Base-by-base conservation (phyloP, 2,888 invertebrate genomes). In the Dendrolimus houi region DNA sequence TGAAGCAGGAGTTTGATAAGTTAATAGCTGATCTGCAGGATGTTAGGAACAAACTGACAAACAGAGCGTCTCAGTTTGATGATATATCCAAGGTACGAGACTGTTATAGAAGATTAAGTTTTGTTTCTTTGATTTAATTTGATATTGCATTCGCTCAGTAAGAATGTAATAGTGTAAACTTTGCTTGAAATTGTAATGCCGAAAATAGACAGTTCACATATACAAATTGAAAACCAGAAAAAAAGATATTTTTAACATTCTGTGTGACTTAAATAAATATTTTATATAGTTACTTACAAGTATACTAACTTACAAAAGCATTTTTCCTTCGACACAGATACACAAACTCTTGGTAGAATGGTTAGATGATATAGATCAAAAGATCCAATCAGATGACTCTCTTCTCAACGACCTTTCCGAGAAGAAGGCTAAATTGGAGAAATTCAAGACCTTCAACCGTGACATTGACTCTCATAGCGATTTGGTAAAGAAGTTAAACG, bases 1-100 rank as follows among this genome's bases (percentile, higher is more conserved):
- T 98, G 40, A 97, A 97, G 74, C 93, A 94, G 69, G 98, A 98
- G 78, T 97, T 98, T 79, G 98, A 98, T 64, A 96, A 96, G 74
- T 84, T 98, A 6, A 92, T 97, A 55, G 91, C 92, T 41, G 97
- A 97, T 72, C 93, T 97, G 14, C 96, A 96, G 75, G 95, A 96
- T 58, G 93, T 94, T 58, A 93, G 95, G 60, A 95, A 93, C 71
- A 94, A 94, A 68, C 81, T 98, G 52, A 94, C 96, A 13, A 93
- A 91, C 54, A 93, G 96, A 66, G 94, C 96, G 0, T 87, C 94
- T 0, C 95, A 96, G 70, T 92, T 98, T 64, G 97, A 97, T 84
- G 97, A 98, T 77, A 94, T 97, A 61, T 95, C 96, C 61, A 96
- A 98, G 85, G 91, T 94, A 68, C 7, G 29, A 7, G 8, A 17